Percentiles rank a stretch among this genome's conserved stretches.
Conservation (phyloP, 2,888 invertebrate species). For the Eupsilia transversa region DNA sequence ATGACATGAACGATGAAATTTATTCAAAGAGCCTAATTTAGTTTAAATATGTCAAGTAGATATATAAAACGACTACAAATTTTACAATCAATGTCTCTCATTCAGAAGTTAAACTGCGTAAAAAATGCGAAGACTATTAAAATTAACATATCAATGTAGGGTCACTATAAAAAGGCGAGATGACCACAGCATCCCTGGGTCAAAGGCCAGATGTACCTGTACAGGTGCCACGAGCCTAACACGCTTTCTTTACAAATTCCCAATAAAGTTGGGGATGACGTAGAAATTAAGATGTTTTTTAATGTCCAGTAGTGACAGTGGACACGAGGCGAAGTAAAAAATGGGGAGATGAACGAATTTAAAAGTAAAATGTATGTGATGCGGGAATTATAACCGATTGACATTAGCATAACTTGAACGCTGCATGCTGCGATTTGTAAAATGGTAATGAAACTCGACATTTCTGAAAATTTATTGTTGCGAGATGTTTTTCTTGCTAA, state of each 20-base stretch:
- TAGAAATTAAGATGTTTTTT: slow-evolving; percentile 67
- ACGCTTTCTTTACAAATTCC: slow-evolving; percentile 70
- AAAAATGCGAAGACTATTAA: slow-evolving; percentile 57
- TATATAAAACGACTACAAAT: slow-evolving; percentile 62
- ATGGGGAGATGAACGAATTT: slow-evolving; percentile 67
- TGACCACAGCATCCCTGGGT: slow-evolving; percentile 70
- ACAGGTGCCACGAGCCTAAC: slow-evolving; percentile 67
- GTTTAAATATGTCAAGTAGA: slow-evolving; percentile 46
- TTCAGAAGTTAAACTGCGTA: slow-evolving; percentile 56
- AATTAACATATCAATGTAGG: slow-evolving; percentile 66
- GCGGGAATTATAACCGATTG: slow-evolving; percentile 53
- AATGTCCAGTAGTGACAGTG: slow-evolving; percentile 67
- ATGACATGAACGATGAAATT: slow-evolving; percentile 61
- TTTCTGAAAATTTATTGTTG: slow-evolving; percentile 45
- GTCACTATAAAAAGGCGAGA: slow-evolving; percentile 61
- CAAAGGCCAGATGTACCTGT: slow-evolving; percentile 57
- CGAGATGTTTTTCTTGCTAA: slow-evolving; percentile 38
- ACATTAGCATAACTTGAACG: slow-evolving; percentile 65
- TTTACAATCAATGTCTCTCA: slow-evolving; percentile 53
- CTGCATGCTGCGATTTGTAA: slow-evolving; percentile 56
- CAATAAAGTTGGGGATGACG: slow-evolving; percentile 66
- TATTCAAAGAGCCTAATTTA: slow-evolving; percentile 62
- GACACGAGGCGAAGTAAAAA: slow-evolving; percentile 65
- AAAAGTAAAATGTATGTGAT: slow-evolving; percentile 65
- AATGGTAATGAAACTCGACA: slow-evolving; percentile 57